Evolutionary conservation across 2,113 vertebrate genomes (phyloP), one percentile per base, ranked within the genome.

Genomic region (Osmerus eperlanus): DNA sequence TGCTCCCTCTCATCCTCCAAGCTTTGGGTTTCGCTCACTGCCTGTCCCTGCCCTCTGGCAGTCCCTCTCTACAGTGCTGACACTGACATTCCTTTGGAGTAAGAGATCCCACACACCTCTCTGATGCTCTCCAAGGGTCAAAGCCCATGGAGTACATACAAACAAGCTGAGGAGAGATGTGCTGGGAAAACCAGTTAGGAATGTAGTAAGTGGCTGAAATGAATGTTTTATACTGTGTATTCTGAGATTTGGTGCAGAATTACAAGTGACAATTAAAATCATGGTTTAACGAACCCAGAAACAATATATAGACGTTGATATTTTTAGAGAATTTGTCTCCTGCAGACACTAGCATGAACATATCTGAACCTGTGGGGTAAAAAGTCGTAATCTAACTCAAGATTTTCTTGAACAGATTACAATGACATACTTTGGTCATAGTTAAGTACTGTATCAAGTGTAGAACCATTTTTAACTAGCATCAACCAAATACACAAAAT

Each of bases 1-100:
- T 13, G 60, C 81, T 86, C 78, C 77, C 80, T 89, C 81, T 84
- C 60, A 86, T 90, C 81, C 56, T 25, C 65, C 60, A 78, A 74
- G 69, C 83, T 80, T 53, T 67, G 67, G 79, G 75, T 83, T 74
- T 67, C 81, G 75, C 80, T 67, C 81, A 73, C 80, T 79, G 78
- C 81, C 78, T 66, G 78, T 65, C 67, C 78, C 55, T 79, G 74
- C 71, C 86, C 83, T 60, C 28, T 68, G 81, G 85, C 83, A 78
- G 72, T 84, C 67, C 32, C 32, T 11, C n/a, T 54, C 55, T 55
- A 64, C 80, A 77, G 81, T 59, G 74, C 73, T 70, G 70, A 72
- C 67, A 77, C 75, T 60, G 69, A 78, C 64, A 63, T 68, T 80
- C 83, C 71, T 82, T 77, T 61, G 19, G 67, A 81, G 66, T 74